Evolutionary conservation across 2,113 vertebrate genomes (phyloP), one percentile per base, ranked within the genome.

Genomic region (Cololabis saira): DNA sequence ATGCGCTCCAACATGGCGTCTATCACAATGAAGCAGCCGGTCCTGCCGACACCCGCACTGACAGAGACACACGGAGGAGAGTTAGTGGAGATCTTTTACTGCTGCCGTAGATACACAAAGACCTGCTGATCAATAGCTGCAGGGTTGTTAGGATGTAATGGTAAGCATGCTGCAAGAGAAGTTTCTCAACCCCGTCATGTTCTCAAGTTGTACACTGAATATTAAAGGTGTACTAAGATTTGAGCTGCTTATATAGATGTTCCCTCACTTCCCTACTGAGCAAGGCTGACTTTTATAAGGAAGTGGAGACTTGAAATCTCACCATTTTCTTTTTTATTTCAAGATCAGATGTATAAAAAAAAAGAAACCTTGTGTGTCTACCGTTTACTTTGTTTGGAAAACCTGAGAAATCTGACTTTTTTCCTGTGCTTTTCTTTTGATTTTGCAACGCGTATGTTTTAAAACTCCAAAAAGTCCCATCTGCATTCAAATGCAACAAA

Each of bases 1-100:
- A 98, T 96, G 52, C 96, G 93, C 88, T 98, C 96, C 85, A 98
- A 88, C 96, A 98, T 98, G 86, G 96, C 96, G 0, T 98, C 96
- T 0, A 96, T 98, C 52, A 98, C 96, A 0, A 98, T 94, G 88
- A 98, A 97, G 85, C 96, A 98, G 78, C 96, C 96, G 0, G 96
- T 98, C 83, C 96, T 91, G 80, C 96, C 96, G 83, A 98, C 96
- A 0, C 96, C 96, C 0, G 96, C 96, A 0, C 96, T 98, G 91
- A 0, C 9, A 1, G 41, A 57, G 42, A 37, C 52, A 52, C 40
- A 30, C 0, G 1, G 61, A 55, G 13, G 40, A 45, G 37, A 49
- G 37, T 58, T 11, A 55, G 54, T 27, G 42, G 18, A n/a, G 19
- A 3, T 22, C 16, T 51, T 55, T 64, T 19, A 48, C 37, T 66